Evolutionary conservation across 1,140 invertebrate species (phyloP), one percentile per base, ranked within the genome.

Genomic region (Trichonephila clavipes): DNA sequence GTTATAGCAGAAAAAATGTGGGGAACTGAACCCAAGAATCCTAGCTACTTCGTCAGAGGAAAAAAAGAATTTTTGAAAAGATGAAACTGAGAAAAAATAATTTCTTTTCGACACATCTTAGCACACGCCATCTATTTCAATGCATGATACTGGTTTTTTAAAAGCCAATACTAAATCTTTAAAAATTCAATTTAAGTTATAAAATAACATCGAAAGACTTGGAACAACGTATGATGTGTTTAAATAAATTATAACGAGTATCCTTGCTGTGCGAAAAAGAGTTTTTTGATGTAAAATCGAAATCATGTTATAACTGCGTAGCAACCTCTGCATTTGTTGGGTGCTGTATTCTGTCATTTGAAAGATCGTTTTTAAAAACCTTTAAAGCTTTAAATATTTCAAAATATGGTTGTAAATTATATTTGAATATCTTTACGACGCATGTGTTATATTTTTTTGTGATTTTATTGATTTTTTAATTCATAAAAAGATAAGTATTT

Each of bases 81-180:
- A 19, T 62, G 21, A 40, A 93, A 88, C 58, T 40, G 18, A 51
- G 34, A 51, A 51, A 51, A 93, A 93, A 93, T 87, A 93, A 93
- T 93, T 93, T 88, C 64, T 93, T 93, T 93, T 93, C 51, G 34
- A 28, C 21, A 24, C 85, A 77, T 51, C 24, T 88, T 93, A 93
- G 92, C 92, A 93, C 92, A 93, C 92, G 18, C 92, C 66, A 88
- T 93, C 66, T 44, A 58, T 7, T 81, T 61, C 72, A 88, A 81
- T 93, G 86, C 69, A 81, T 62, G 40, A 62, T 64, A 16, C 14
- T 88, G n/a, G 40, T 61, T 93, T 93, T 81, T 81, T 88, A 93
- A 93, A 93, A 44, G 10, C 18, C 34, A 82, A 88, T 88, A 28
- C 21, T 62, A 93, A 93, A 88, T 81, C 40, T 24, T 93, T 88